These are phyloP conservation scores for Brienomyrus longianalis DNA, from an alignment of 2,113 vertebrate species.

Conservation along the genomic window DNA sequence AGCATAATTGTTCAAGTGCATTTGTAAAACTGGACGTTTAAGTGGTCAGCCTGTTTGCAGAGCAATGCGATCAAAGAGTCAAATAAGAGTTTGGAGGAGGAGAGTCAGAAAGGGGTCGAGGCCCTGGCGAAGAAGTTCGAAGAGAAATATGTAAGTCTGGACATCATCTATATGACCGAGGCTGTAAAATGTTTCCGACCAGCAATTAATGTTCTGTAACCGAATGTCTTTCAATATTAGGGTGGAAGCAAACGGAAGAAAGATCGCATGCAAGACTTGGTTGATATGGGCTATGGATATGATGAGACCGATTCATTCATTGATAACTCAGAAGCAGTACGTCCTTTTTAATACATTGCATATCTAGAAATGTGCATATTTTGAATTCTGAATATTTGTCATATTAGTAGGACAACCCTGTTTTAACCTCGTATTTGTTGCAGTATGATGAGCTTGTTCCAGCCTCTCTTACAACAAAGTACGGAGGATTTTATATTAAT, in stretches of 20 bases:
- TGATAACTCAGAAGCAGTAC: conserved; percentile 93
- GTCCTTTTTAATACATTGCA: conserved; percentile 38
- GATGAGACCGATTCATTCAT: conserved; percentile 95
- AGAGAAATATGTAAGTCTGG: conserved; percentile 78
- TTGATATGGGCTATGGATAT: conserved; percentile 91
- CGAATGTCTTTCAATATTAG: conserved; percentile 49
- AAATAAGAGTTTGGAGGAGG: conserved; percentile 54
- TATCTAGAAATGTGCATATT: not conserved
- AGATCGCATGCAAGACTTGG: conserved; percentile 85
- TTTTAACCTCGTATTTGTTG: not conserved
- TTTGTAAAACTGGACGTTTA: not conserved
- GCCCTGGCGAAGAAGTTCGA: conserved; percentile 72
- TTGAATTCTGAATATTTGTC: not conserved
- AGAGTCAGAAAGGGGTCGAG: conserved; percentile 66
- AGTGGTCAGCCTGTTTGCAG: not conserved
- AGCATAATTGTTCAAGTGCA: not conserved
- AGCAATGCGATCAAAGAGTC: conserved; percentile 38
- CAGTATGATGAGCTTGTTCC: conserved; percentile 96
- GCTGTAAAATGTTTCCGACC: not conserved
- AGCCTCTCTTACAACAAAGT: conserved; percentile 80
- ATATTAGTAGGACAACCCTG: not conserved
- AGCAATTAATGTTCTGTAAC: not conserved
- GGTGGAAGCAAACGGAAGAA: conserved; percentile 69
- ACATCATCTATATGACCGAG: not conserved
- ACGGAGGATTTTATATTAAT: conserved; percentile 95